Base-by-base conservation (phyloP, 2,113 vertebrate species). In the Tor tambroides region DNA sequence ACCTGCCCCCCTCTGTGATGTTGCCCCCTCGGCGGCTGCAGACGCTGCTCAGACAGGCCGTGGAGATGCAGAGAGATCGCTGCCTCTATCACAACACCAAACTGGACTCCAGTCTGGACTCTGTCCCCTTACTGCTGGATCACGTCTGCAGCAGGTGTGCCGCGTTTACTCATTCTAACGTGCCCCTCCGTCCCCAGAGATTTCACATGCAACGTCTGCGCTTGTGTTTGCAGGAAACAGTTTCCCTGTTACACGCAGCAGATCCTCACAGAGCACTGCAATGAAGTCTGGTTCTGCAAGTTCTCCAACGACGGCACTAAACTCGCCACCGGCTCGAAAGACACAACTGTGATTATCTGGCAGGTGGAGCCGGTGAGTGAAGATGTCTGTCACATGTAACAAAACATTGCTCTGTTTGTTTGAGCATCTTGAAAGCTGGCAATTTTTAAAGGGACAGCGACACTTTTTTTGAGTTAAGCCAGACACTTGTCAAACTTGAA, bases 241-340 rank as follows among this genome's bases (percentile, higher is more conserved):
- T 99, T 99, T 91, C 98, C 98, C 6, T 99, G 98, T 95, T 99
- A 98, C 92, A 99, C 98, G 75, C 98, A 99, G 91, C 98, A 99
- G 94, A 99, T 99, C 92, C 95, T 99, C 90, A 99, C 98, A 21
- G 98, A 99, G 87, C 98, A 99, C 93, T 99, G 98, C 95, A 99
- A 99, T 67, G 98, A 99, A 94, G 98, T 99, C 77, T 99, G 98
- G 98, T 99, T 99, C 95, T 99, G 98, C 95, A 99, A 99, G 92
- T 99, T 99, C 94, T 99, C 98, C 90, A 99, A 99, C 2, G 97
- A 99, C 4, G 98, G 98, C 96, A 99, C 97, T 94, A 99, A 98
- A 95, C 95, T 99, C 93, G 98, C 98, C 92, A 99, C 98, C 56
- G 98, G 98, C 95, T 99, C 98, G 90, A 99, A 99, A 95, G 98